Evolutionary conservation across 2,888 invertebrate genomes (phyloP).

Genomic region (Hartigia nigra): DNA sequence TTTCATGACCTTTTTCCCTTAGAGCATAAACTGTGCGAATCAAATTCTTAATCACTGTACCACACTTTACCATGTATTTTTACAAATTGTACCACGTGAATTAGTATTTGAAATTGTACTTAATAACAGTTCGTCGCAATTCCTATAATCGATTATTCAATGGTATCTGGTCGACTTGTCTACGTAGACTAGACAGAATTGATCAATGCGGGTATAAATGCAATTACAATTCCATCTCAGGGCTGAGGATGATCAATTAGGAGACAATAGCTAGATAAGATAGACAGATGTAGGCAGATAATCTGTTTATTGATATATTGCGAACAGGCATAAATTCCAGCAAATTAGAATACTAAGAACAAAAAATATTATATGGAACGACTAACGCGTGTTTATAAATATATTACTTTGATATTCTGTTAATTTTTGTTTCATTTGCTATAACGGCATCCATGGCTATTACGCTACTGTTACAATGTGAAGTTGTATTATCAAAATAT

Average conservation of each 20-base stretch:
- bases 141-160: not conserved
- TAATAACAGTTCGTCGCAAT: not conserved
- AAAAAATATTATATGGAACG: not conserved
- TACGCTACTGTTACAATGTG: conserved; percentile 16
- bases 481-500: conserved; percentile 38
- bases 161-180: not conserved
- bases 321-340: not conserved
- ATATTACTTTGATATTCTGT: not conserved
- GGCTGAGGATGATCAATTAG: conserved; percentile 20
- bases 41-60: not conserved
- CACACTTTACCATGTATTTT: not conserved
- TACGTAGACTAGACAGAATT: not conserved
- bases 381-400: not conserved
- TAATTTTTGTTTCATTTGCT: not conserved
- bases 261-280: conserved; percentile 20
- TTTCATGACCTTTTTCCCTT: not conserved
- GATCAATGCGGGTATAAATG: not conserved
- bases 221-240: conserved; percentile 19
- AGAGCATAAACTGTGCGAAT: not conserved
- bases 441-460: conserved; percentile 16
- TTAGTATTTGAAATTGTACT: not conserved
- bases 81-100: not conserved
- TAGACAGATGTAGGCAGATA: conserved; percentile 6
- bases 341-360: not conserved
- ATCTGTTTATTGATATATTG: not conserved